These are phyloP conservation scores for Colletes latitarsis DNA, from an alignment of 1,140 invertebrate genomes.

Conservation along the genomic window DNA sequence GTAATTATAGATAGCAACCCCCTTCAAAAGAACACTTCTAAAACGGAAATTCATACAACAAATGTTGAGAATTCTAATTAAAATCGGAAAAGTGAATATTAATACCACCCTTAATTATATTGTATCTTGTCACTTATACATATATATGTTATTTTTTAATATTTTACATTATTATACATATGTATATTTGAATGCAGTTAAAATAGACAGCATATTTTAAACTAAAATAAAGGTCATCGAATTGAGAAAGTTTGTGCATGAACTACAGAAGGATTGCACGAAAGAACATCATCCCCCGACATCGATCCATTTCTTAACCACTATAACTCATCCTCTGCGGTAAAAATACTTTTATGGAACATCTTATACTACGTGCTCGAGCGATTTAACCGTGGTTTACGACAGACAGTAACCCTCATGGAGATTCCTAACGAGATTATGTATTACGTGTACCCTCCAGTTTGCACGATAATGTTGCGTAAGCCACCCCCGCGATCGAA, in stretches of 20 bases:
- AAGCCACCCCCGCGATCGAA: slow-evolving; percentile 35
- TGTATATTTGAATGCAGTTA: too few relatives aligned
- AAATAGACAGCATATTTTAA: too few relatives aligned
- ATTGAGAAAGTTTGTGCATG: not conserved
- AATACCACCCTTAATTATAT: too few relatives aligned
- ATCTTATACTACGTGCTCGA: not conserved
- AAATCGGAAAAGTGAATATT: too few relatives aligned
- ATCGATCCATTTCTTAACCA: not conserved
- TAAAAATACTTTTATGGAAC: not conserved
- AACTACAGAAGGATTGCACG: not conserved
- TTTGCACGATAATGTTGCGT: slow-evolving; percentile 24
- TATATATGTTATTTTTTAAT: too few relatives aligned
- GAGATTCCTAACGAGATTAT: slow-evolving; percentile 51
- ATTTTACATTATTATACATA: too few relatives aligned
- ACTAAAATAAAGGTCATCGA: too few relatives aligned
- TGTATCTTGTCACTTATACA: too few relatives aligned
- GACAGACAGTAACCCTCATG: slow-evolving; percentile 7
- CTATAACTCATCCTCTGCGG: not conserved
- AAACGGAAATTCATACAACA: too few relatives aligned
- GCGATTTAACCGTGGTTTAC: slow-evolving; percentile 7
- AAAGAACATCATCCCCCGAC: not conserved
- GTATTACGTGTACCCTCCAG: slow-evolving; percentile 12
- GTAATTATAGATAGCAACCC: not conserved
- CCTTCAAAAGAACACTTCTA: too few relatives aligned
- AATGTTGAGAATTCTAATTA: too few relatives aligned